These are phyloP conservation scores for Falcaria lacertinaria DNA, from an alignment of 2,888 invertebrate genomes.

Conservation along the genomic window DNA sequence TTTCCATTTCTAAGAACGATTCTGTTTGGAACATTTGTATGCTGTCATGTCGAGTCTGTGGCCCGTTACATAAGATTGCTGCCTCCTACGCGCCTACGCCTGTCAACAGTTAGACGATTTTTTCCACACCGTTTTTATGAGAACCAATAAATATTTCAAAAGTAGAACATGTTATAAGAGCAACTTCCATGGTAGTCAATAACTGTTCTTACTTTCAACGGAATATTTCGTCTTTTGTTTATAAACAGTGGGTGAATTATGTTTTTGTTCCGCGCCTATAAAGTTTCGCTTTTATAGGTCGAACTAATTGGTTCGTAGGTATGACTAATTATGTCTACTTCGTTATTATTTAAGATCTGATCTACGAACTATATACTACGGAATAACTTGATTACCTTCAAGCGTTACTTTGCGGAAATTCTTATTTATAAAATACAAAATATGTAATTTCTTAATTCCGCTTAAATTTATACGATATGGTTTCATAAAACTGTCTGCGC, in stretches of 20 bases:
- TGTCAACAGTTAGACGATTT: conserved; percentile 65
- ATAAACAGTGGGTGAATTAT: conserved; percentile 40
- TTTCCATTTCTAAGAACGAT: conserved; percentile 68
- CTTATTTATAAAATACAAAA: no score
- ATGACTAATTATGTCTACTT: conserved; percentile 13
- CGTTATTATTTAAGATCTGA: no score
- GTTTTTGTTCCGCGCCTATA: conserved; percentile 39
- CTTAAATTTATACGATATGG: no score
- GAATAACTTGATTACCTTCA: no score
- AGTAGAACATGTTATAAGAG: conserved; percentile 70
- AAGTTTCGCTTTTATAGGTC: conserved; percentile 65
- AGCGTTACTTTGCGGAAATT: no score
- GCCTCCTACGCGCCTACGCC: conserved; percentile 31
- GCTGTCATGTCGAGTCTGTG: conserved; percentile 48
- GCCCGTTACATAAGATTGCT: conserved; percentile 59
- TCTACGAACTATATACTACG: no score
- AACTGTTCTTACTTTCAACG: conserved; percentile 75
- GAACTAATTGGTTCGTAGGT: conserved; percentile 12
- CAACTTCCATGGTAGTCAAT: conserved; percentile 71
- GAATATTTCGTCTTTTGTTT: conserved; percentile 45
- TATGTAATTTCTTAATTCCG: no score
- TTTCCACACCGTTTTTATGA: conserved; percentile 50
- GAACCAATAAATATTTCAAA: conserved; percentile 72
- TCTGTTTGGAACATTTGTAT: conserved; percentile 47
- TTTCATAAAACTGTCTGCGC: no score